These are phyloP conservation scores for Oxycera nigricornis DNA, from an alignment of 2,888 invertebrate genomes.

Conservation along the genomic window DNA sequence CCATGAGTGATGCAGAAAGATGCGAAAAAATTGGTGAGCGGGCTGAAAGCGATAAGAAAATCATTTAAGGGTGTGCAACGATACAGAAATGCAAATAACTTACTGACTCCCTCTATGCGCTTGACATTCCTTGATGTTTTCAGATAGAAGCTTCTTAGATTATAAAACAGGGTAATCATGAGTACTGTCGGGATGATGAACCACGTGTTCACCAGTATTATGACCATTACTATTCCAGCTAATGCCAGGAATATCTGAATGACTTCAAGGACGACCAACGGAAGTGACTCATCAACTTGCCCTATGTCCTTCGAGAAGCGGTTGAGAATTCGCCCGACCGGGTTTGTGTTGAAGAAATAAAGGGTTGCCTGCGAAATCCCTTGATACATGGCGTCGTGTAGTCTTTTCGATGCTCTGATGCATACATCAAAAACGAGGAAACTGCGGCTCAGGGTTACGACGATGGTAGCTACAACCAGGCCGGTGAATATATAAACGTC, in stretches of 20 bases:
- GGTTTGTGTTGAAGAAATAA: slow-evolving; percentile 88
- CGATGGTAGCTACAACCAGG: slow-evolving; percentile 62
- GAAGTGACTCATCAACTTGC: slow-evolving; percentile 63
- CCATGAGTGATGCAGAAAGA: slow-evolving; percentile 86
- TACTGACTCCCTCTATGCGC: slow-evolving; percentile 80
- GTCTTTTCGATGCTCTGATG: slow-evolving; percentile 76
- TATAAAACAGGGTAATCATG: slow-evolving; percentile 76
- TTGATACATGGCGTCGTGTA: slow-evolving; percentile 87
- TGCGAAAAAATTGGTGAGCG: slow-evolving; percentile 95
- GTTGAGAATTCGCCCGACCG: slow-evolving; percentile 82
- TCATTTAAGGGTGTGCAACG: not conserved
- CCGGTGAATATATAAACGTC: slow-evolving; percentile 64
- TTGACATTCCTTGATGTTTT: slow-evolving; percentile 82
- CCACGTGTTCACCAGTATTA: slow-evolving; percentile 77
- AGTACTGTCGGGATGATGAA: slow-evolving; percentile 74
- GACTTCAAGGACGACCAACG: slow-evolving; percentile 62
- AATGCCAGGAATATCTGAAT: slow-evolving; percentile 81
- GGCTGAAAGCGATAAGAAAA: slow-evolving; percentile 65
- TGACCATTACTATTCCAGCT: slow-evolving; percentile 80
- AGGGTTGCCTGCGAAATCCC: slow-evolving; percentile 81
- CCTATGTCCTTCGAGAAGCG: slow-evolving; percentile 90
- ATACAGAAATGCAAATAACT: slow-evolving; percentile 65
- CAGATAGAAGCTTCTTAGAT: slow-evolving; percentile 78
- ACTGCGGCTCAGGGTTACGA: slow-evolving; percentile 59
- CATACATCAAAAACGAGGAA: slow-evolving; percentile 66